Base-by-base conservation (phyloP, 2,888 invertebrate genomes). In the Ectemnius lituratus region DNA sequence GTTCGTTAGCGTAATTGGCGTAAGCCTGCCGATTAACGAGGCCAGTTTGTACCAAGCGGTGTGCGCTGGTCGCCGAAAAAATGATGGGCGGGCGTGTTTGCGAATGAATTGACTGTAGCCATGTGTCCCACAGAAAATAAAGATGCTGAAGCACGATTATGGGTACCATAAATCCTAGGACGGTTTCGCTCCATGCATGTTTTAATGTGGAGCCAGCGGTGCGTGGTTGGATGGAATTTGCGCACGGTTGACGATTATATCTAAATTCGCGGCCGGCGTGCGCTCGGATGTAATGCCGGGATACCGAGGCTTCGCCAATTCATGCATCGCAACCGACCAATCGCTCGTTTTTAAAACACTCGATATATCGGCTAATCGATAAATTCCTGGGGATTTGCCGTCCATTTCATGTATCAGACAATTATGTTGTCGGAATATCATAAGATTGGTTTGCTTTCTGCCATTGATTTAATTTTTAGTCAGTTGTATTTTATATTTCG, bases 261-360 rank as follows among this genome's bases (percentile, higher is more conserved):
- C 80, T 74, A 79, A 86, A 85, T 83, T 83, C 82, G 80, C 71
- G 66, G 58, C 62, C 72, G 62, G 63, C 63, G 61, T 8, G 37
- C 58, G 65, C 18, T 60, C 62, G 61, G 59, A 59, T 62, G 71
- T 66, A 77, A 73, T 75, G 57, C 60, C 63, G 59, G 66, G 20
- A 56, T 37, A 37, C 8, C 37, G 37, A 37, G 73, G 83, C 82
- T 83, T 80, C 78, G 82, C 78, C 80, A 79, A 79, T 85, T 84
- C 83, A 83, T 78, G 81, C 83, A 78, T 83, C 81, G 79, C 81
- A 83, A 80, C 85, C 80, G 52, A 52, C 52, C 81, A 69, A 70
- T 62, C 56, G 68, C 59, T 66, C 70, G 75, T 72, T 76, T 76
- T 73, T 8, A 0, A 37, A 37, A 37, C 4, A 11, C 4, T 37